Base-by-base conservation (phyloP, 2,797 vertebrate species). In the Cirrhinus molitorella region DNA sequence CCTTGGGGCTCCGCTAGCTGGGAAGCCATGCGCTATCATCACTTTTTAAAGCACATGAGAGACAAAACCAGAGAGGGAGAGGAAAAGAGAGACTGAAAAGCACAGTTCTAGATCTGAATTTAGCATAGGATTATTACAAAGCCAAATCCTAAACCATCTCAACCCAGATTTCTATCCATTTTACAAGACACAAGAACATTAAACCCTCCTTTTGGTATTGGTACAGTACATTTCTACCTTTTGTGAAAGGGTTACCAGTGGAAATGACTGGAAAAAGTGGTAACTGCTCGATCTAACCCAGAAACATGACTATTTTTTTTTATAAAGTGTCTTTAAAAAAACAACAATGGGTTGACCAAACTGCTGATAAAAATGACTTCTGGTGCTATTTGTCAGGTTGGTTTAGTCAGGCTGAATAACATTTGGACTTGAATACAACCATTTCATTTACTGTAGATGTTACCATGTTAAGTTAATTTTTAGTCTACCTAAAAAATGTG, bases 71-170 rank as follows among this genome's bases (percentile, higher is more conserved):
- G 45, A 23, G 34, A 34, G 55, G 37, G 88, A 83, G 61, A 63
- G 31, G 34, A 76, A 65, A 53, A 74, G 66, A 71, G 13, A 70
- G 31, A 63, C 25, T 34, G 43, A 43, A 88, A 90, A 89, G 91
- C 91, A 91, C 89, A 90, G 86, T 90, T 88, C 91, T 94, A 94
- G 91, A 94, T 94, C 92, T 93, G 91, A 93, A 94, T 95, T 94
- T 94, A 95, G 92, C 93, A 92, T 91, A 92, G 93, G 94, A 94
- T 94, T 94, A 94, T 90, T 93, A 91, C 89, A 92, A 92, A 91
- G 57, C 23, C 88, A 90, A 91, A 90, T 88, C 92, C 90, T 86
- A 82, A 86, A 92, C 92, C 92, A 90, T 90, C 88, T 91, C 91
- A 88, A 88, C 91, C 89, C 92, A 90, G 89, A 47, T 72, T 70